Conservation (phyloP, 2,113 vertebrate genomes). For the Dasyornis broadbenti region DNA sequence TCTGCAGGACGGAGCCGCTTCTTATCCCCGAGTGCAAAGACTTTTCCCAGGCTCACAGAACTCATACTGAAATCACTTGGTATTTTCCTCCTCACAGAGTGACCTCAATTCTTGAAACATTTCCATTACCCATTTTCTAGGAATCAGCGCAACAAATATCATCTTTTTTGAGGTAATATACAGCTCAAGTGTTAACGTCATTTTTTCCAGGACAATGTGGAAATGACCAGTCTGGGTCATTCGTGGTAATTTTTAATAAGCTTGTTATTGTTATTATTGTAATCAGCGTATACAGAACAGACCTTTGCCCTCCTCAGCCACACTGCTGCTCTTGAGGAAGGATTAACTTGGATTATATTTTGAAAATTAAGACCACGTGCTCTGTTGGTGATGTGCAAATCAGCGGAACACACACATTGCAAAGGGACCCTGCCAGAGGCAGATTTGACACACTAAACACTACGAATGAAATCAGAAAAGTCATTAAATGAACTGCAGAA, state of each 20-base stretch:
- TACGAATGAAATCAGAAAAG: rapidly evolving
- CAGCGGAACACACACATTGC: not conserved
- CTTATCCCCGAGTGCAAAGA: rapidly evolving
- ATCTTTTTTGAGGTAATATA: rapidly evolving
- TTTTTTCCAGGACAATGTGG: not conserved
- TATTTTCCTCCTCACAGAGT: not conserved
- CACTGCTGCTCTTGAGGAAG: not conserved
- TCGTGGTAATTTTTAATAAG: not conserved
- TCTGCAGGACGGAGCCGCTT: rapidly evolving
- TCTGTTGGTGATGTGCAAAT: rapidly evolving
- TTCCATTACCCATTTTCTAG: not conserved
- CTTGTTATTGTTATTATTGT: too few relatives aligned
- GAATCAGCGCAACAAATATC: rapidly evolving
- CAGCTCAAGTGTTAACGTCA: not conserved
- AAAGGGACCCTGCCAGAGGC: not conserved
- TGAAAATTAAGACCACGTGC: not conserved
- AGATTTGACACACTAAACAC: rapidly evolving
- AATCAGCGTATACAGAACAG: rapidly evolving
- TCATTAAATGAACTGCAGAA: not conserved
- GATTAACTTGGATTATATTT: not conserved
- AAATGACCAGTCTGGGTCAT: not conserved
- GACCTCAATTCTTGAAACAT: not conserved
- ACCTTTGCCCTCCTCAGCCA: not conserved
- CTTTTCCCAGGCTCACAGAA: not conserved
- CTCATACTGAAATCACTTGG: not conserved